Evolutionary conservation across 2,888 invertebrate species (phyloP).

Genomic region (Syrphus vitripennis): DNA sequence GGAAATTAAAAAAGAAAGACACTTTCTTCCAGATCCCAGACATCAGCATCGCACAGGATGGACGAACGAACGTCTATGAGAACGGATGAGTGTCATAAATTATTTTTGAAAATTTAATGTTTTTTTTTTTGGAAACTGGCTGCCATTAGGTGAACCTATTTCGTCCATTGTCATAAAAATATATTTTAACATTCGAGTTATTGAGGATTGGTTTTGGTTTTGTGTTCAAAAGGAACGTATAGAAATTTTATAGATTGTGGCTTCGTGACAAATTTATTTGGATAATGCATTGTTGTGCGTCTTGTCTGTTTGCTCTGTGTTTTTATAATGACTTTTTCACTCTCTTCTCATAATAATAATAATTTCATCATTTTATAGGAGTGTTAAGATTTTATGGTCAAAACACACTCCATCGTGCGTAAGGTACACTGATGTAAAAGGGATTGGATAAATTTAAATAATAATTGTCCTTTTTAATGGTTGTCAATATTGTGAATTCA

Average conservation of each 20-base stretch:
- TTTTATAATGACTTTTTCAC: constrained; percentile 7
- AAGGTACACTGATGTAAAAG: background rate
- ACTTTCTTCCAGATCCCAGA: background rate
- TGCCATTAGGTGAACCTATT: background rate
- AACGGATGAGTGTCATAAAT: constrained; percentile 52
- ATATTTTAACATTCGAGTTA: constrained; percentile 22
- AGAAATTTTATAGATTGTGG: constrained; percentile 17
- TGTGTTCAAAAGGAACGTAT: too few relatives aligned
- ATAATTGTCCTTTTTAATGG: constrained; percentile 1
- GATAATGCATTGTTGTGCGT: constrained; percentile 3
- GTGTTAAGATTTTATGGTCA: constrained; percentile 26
- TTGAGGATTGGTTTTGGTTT: constrained; percentile 4
- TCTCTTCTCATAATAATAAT: constrained; percentile 1
- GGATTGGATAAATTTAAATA: constrained; percentile 29
- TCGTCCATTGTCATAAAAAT: constrained; percentile 30
- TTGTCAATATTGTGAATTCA: constrained; percentile 6
- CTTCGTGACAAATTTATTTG: constrained; percentile 41
- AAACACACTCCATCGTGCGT: background rate
- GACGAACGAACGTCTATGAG: background rate
- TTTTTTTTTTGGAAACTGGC: background rate
- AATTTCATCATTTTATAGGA: constrained; percentile 11
- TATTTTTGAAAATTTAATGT: constrained; percentile 53
- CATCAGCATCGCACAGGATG: background rate
- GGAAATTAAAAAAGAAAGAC: constrained; percentile 46
- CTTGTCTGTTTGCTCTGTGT: too few relatives aligned